Evolutionary conservation across 2,797 vertebrate species (phyloP), one percentile per base, ranked within the genome.

Genomic region (Thunnus albacares): DNA sequence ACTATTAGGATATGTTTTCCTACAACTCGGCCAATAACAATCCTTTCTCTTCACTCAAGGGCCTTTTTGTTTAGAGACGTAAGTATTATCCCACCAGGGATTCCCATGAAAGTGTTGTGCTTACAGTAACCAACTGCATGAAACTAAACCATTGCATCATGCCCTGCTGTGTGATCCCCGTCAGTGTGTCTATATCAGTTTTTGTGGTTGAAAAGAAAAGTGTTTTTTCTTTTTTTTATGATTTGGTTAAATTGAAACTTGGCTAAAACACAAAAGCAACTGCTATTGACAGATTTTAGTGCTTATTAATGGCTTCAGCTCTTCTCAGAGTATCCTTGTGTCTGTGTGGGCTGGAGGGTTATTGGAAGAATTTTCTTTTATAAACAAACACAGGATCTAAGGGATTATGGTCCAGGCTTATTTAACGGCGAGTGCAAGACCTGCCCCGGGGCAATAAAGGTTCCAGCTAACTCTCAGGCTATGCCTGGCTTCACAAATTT

Each of bases 381-480:
- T 86, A 94, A 95, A 94, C 93, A 95, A 92, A 91, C 89, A 91
- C 92, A 92, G 93, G 93, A 94, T 94, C 90, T 85, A 63, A 80
- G 88, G 91, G 93, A 94, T 95, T 94, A 95, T 72, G 87, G 87
- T 84, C 55, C 24, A 52, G 87, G 90, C 89, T 92, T 92, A 91
- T 90, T 93, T 91, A 90, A 93, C 60, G 81, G 84, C 79, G 78
- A 91, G 85, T 76, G 87, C 87, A 87, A 86, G 90, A 90, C 82
- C 87, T 84, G 83, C 85, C 91, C 84, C 30, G 1, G 90, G 89
- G 89, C 88, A 85, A 2, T 63, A 77, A 51, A 88, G 71, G 86
- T 75, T 87, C 86, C 84, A 30, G 73, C 72, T 87, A 79, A 88
- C 84, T 74, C 83, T 45, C 11, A 38, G 70, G 81, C 85, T 87